phyloP scores from a whole-genome alignment of 2,113 vertebrate species.

The Romanogobio albipinnatus region DNA sequence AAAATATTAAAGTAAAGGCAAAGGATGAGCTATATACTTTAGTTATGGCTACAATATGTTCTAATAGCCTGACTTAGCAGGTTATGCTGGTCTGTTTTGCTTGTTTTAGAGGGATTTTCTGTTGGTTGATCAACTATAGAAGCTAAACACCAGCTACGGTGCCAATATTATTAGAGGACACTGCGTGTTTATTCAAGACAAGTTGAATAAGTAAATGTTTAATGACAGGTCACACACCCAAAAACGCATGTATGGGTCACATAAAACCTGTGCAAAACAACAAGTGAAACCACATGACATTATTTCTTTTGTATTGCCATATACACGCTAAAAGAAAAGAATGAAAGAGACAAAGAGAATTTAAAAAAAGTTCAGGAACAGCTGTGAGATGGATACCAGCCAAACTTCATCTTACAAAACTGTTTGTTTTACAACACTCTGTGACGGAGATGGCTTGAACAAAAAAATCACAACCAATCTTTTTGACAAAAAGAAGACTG shows the following conservation, averaged over 20 bases:
- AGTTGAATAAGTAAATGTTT: not conserved
- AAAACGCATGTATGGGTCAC: not conserved
- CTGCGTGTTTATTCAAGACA: not conserved
- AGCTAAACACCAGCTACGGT: not conserved
- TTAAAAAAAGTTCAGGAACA: not conserved
- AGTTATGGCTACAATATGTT: too few species aligned
- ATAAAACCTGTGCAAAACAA: not conserved
- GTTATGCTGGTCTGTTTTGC: not conserved
- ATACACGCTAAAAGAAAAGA: not conserved
- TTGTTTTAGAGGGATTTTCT: not conserved
- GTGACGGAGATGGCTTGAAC: not conserved
- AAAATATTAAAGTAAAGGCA: not conserved
- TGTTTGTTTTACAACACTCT: too few species aligned
- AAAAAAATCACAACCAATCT: not conserved
- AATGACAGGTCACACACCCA: not conserved
- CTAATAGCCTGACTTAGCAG: not conserved
- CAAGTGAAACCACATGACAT: not conserved
- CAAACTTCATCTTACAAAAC: not conserved
- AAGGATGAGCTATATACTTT: not conserved
- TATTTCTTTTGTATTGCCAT: not conserved
- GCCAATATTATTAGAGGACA: not conserved
- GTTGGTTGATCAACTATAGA: not conserved
- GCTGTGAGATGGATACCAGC: not conserved
- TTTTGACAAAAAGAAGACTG: not conserved
- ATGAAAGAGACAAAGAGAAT: not conserved